phyloP scores from a whole-genome alignment of 2,113 vertebrate species.

The Capricornis sumatraensis region DNA sequence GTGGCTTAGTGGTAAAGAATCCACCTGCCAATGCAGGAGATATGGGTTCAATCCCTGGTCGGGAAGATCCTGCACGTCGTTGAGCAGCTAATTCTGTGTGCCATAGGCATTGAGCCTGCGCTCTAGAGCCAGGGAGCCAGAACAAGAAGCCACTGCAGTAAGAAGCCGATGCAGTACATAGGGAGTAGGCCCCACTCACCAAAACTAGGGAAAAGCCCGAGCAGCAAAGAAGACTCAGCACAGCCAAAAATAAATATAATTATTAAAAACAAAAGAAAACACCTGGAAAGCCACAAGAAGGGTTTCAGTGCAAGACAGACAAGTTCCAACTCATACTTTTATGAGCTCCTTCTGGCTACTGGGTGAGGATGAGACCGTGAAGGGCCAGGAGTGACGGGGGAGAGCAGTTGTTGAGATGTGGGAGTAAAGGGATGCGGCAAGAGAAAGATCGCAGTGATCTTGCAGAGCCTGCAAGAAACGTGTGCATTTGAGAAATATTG shows the following conservation, averaged over 20 bases:
- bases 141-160: background rate
- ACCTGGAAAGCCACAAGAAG: background rate
- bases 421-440: background rate
- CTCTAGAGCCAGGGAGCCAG: background rate
- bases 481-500: too few species aligned
- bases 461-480: background rate
- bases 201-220: background rate
- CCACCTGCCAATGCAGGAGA: background rate
- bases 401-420: rapidly evolving
- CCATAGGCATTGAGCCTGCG: background rate
- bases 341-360: background rate
- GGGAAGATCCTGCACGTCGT: background rate
- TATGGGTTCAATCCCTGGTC: background rate
- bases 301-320: background rate
- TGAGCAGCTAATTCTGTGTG: background rate
- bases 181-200: background rate
- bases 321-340: background rate
- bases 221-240: background rate
- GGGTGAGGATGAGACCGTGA: background rate
- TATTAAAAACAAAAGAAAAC: background rate
- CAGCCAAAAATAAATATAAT: background rate
- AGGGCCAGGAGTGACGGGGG: background rate
- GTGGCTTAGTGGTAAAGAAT: background rate
- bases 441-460: rapidly evolving
- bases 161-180: background rate